A percentile compares a stretch with the other conserved stretches of the same genome.
Conservation (phyloP, 2,797 vertebrate genomes). For the Varecia variegata region DNA sequence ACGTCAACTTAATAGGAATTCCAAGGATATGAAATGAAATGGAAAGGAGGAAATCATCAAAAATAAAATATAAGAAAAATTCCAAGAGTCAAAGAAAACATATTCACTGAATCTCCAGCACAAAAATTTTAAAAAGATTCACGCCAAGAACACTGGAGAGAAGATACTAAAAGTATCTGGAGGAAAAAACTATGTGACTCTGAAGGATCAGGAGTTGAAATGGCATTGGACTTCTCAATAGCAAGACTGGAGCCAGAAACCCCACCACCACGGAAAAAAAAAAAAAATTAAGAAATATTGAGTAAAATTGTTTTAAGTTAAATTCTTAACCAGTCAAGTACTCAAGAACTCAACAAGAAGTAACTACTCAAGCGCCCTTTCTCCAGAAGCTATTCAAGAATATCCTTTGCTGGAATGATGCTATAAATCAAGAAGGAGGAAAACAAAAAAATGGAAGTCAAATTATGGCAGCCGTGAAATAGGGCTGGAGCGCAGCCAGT, state of each 20-base stretch:
- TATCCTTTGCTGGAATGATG: background rate
- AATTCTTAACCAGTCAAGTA: background rate
- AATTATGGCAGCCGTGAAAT: rapidly evolving
- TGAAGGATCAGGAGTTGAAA: background rate
- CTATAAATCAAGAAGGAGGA: background rate
- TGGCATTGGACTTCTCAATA: background rate
- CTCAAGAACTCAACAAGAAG: background rate
- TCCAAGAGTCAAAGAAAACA: background rate
- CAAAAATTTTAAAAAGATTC: background rate
- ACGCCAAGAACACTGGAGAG: background rate
- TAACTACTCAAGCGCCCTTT: background rate
- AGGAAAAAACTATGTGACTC: background rate
- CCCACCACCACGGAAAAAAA: background rate
- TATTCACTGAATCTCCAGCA: background rate
- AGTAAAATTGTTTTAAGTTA: background rate
- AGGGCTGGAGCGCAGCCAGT: background rate
- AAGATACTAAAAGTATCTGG: background rate
- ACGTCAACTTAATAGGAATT: background rate
- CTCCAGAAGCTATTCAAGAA: background rate
- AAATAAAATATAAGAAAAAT: background rate
- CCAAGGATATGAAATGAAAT: background rate
- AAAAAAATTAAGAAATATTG: background rate
- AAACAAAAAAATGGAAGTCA: background rate
- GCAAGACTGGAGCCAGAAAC: background rate
- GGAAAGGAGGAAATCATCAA: background rate